phyloP scores from a whole-genome alignment of 23 tunicate genomes.

The Halocynthia aurantium region DNA sequence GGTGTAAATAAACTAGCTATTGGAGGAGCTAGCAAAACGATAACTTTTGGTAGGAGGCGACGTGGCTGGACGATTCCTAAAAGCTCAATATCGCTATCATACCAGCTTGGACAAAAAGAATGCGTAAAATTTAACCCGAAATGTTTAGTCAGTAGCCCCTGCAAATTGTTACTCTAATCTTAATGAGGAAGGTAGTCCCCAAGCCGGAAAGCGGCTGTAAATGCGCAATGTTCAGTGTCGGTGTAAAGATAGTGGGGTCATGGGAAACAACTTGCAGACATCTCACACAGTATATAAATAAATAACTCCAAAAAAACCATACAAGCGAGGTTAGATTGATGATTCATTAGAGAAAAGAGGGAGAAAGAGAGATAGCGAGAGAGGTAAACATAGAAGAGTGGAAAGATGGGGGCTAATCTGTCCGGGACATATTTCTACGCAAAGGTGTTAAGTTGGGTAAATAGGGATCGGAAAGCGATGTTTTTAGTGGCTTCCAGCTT shows the following conservation, averaged over 20 bases:
- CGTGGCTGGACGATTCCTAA: too few species aligned
- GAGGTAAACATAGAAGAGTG: not conserved
- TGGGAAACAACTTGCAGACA: conserved; percentile 29
- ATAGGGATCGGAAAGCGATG: conserved; percentile 5
- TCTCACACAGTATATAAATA: conserved; percentile 29
- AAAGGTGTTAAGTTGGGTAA: conserved; percentile 21
- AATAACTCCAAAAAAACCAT: not conserved
- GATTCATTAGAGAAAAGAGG: conserved; percentile 10
- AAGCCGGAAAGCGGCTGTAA: conserved; percentile 23
- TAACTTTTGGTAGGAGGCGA: too few species aligned
- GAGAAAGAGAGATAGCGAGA: conserved; percentile 10
- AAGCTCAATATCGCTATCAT: too few species aligned
- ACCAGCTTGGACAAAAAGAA: too few species aligned
- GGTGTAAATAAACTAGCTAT: too few species aligned
- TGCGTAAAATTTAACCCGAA: too few species aligned
- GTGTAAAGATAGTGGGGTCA: conserved; percentile 9
- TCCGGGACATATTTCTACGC: conserved; percentile 18
- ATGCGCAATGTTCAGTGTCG: not conserved
- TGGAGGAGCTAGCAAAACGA: too few species aligned
- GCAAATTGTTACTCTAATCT: conserved; percentile 7
- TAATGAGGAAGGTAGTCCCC: conserved; percentile 3
- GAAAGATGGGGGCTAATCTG: conserved; percentile 8
- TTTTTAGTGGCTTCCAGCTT: conserved; percentile 2
- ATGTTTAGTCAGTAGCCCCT: too few species aligned
- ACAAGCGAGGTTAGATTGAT: not conserved